phyloP scores from a whole-genome alignment of 2,888 invertebrate species.

The Strigamia maritima region DNA sequence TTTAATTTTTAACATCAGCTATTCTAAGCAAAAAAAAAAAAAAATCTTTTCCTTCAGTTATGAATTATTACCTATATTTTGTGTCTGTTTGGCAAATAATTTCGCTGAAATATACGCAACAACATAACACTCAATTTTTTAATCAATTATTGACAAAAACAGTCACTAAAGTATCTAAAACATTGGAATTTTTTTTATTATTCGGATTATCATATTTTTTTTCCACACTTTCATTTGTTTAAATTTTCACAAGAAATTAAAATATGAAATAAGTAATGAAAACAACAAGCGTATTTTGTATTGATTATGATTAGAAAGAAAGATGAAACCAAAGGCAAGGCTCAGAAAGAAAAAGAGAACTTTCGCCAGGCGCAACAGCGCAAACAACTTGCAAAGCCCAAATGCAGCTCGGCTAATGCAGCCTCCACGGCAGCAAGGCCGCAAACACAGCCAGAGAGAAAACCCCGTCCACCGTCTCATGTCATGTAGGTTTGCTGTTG shows the following conservation, averaged over 20 bases:
- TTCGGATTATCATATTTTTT: neutral
- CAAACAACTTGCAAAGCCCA: conserved; percentile 31
- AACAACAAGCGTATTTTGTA: conserved; percentile 22
- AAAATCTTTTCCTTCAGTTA: too few species aligned
- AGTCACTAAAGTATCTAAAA: neutral
- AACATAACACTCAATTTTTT: too few species aligned
- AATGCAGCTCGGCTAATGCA: conserved; percentile 2
- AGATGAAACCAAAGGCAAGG: conserved; percentile 35
- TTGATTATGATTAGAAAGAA: conserved; percentile 38
- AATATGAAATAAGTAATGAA: neutral
- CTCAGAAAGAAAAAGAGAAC: conserved; percentile 38
- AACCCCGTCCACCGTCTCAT: conserved; percentile 31
- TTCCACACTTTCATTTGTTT: neutral
- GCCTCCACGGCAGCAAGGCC: conserved; percentile 13
- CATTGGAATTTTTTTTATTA: neutral
- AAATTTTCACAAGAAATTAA: conserved; percentile 10
- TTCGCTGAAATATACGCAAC: too few species aligned
- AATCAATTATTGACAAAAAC: too few species aligned
- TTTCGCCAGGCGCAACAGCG: conserved; percentile 25
- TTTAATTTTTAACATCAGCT: neutral
- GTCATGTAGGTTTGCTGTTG: conserved; percentile 37
- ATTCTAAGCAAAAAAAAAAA: too few species aligned
- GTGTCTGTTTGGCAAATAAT: too few species aligned
- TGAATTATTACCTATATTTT: too few species aligned
- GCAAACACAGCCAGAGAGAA: neutral